Evolutionary conservation across 2,113 vertebrate genomes (phyloP).

Genomic region (Psephotus haematonotus): DNA sequence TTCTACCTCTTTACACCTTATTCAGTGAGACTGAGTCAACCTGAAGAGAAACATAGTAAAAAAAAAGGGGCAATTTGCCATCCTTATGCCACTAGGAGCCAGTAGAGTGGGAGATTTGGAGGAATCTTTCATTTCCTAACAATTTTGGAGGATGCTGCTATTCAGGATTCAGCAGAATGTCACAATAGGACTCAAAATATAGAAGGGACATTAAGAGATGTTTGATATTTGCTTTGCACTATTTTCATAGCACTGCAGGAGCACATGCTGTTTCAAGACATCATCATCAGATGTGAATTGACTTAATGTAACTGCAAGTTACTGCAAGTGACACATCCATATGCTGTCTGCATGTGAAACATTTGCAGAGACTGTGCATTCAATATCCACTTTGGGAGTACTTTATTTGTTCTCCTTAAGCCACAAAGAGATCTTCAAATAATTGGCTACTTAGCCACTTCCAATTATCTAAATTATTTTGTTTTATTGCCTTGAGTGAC

Average conservation of each 20-base stretch:
- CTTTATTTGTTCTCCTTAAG: conserved; percentile 22
- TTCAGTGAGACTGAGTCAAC: not conserved
- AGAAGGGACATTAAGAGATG: not conserved
- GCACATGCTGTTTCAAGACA: not conserved
- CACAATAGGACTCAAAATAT: not conserved
- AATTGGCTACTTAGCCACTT: conserved; percentile 18
- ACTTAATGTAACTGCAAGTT: not conserved
- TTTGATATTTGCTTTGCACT: not conserved
- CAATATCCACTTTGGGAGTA: not conserved
- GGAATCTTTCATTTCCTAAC: not conserved
- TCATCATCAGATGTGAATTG: not conserved
- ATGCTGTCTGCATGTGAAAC: conserved; percentile 17
- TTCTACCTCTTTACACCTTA: not conserved
- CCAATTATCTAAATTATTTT: conserved; percentile 54
- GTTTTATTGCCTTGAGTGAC: conserved; percentile 39
- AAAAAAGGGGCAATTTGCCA: not conserved
- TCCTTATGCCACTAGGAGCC: not conserved
- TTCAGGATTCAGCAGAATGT: not conserved
- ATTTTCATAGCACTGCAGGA: not conserved
- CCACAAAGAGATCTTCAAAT: conserved; percentile 19
- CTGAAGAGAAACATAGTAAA: not conserved
- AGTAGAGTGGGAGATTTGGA: not conserved
- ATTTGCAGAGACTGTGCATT: not conserved
- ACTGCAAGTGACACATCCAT: not conserved
- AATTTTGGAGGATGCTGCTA: not conserved